Conservation (phyloP, 2,888 invertebrate species). For the Agrotis clavis region DNA sequence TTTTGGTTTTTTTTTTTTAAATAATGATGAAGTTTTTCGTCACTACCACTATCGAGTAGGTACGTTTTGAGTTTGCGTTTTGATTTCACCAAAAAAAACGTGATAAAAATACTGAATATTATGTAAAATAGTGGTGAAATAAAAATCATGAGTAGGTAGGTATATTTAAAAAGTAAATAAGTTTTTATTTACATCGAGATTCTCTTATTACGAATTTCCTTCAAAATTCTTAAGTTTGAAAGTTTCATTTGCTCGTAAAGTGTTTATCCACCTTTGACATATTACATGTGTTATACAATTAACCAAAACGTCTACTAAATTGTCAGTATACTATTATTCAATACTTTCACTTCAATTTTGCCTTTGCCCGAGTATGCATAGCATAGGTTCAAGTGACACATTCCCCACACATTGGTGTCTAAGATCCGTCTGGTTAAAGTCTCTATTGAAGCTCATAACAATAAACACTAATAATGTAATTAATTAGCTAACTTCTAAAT, state of each 20-base stretch:
- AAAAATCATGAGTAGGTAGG: no score
- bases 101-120: no score
- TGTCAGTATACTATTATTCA: neutral
- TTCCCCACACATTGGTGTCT: neutral
- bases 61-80: no score
- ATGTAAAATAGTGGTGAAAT: no score
- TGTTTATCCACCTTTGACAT: neutral
- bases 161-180: no score
- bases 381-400: neutral
- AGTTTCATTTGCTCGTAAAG: neutral
- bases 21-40: no score
- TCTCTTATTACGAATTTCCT: neutral
- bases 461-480: constrained; percentile 11
- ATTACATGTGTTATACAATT: neutral
- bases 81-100: no score
- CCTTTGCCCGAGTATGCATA: neutral
- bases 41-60: no score
- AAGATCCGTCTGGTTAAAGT: neutral
- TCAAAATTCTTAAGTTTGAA: neutral
- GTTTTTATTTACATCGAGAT: no score
- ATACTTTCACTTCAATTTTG: neutral
- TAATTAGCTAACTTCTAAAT: constrained; percentile 18
- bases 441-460: constrained; percentile 5
- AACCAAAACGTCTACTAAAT: neutral
- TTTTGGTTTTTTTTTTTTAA: no score